A percentile compares a stretch with the other conserved stretches of the same genome.
These are phyloP conservation scores for Carassius auratus DNA, from an alignment of 2,113 vertebrate genomes.

Conservation along the genomic window DNA sequence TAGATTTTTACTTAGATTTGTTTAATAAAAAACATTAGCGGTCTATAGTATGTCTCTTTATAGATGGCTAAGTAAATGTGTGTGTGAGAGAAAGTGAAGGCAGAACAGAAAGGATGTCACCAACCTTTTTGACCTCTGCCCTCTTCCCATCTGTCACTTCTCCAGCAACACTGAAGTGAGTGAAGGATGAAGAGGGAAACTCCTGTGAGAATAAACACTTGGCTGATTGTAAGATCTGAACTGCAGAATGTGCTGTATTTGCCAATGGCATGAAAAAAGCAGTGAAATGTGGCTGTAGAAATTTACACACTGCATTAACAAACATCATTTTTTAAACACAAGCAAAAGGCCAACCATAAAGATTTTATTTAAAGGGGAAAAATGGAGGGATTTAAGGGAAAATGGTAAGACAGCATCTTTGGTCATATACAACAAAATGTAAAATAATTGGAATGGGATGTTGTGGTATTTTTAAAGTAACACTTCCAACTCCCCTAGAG, in stretches of 20 bases:
- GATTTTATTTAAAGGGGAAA: constrained; percentile 34
- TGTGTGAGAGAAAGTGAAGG: constrained; percentile 10
- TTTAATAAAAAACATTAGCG: background rate
- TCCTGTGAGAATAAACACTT: constrained; percentile 6
- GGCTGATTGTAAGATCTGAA: constrained; percentile 1
- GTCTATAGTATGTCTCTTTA: background rate
- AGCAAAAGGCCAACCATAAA: background rate
- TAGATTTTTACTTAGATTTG: background rate
- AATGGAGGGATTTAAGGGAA: background rate
- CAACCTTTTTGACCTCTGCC: constrained; percentile 28
- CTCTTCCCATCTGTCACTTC: constrained; percentile 33
- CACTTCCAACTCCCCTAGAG: no score
- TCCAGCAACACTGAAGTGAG: background rate
- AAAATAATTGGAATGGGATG: constrained; percentile 11
- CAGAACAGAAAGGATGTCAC: background rate
- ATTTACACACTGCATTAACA: background rate
- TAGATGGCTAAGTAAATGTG: background rate
- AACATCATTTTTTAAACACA: background rate
- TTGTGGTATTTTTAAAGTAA: background rate
- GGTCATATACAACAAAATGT: constrained; percentile 14
- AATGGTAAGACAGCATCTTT: background rate
- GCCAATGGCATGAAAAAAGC: background rate
- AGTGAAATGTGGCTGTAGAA: background rate
- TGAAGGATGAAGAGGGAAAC: constrained; percentile 25
- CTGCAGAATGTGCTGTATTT: background rate